Percentiles rank a stretch among this genome's conserved stretches.
phyloP scores from a whole-genome alignment of 2,797 vertebrate genomes.

The Scyliorhinus canicula region DNA sequence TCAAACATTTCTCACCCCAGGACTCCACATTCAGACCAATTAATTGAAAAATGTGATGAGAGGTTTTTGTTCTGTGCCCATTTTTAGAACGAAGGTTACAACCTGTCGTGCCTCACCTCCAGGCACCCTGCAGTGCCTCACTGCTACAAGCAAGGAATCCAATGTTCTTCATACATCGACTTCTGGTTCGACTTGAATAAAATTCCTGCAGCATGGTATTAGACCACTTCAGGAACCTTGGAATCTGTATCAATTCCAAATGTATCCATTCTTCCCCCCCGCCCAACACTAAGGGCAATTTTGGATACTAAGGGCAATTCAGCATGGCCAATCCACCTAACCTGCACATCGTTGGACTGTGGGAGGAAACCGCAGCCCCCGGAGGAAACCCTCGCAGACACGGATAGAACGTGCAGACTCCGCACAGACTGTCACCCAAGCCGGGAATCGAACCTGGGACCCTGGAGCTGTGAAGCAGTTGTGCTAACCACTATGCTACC shows the following conservation, averaged over 20 bases:
- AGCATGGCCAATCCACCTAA: too few relatives aligned
- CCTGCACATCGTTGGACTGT: too few relatives aligned
- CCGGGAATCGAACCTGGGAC: too few relatives aligned
- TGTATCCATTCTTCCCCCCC: background rate
- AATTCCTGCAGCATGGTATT: background rate
- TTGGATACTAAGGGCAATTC: too few relatives aligned
- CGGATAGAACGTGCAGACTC: too few relatives aligned
- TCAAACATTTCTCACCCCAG: conserved; percentile 25
- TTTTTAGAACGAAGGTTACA: conserved; percentile 30
- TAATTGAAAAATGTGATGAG: conserved; percentile 30
- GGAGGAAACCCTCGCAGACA: too few relatives aligned
- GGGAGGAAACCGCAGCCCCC: too few relatives aligned
- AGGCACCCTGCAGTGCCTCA: background rate
- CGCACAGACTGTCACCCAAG: too few relatives aligned
- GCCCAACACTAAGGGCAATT: too few relatives aligned
- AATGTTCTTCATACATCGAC: background rate
- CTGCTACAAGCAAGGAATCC: background rate
- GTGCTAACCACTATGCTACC: too few relatives aligned
- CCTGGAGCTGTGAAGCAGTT: too few relatives aligned
- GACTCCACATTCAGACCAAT: conserved; percentile 33
- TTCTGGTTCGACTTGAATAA: background rate
- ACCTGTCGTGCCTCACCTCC: background rate
- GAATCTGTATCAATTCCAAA: background rate
- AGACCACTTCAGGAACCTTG: background rate
- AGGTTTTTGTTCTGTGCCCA: conserved; percentile 31